A percentile compares a stretch with the other conserved stretches of the same genome.
phyloP scores from a whole-genome alignment of 2,797 vertebrate genomes.

The Percopsis omiscomaycus region DNA sequence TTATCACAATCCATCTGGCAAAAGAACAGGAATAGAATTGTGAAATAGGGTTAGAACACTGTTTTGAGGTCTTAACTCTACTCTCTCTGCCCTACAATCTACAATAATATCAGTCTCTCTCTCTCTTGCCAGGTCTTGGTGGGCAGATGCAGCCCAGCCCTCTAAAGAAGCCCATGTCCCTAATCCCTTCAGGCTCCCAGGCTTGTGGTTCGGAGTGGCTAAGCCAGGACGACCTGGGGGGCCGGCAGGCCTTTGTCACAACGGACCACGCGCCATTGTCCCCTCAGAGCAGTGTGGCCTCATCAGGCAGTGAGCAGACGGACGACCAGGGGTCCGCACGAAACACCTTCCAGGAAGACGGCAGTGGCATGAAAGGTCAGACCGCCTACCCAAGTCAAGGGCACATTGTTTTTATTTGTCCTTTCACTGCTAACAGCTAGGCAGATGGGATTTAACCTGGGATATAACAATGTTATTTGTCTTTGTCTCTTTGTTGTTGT shows the following conservation, averaged over 20 bases:
- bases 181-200: slow-evolving; percentile 83
- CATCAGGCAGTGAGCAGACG: slow-evolving; percentile 94
- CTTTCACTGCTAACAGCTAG: slow-evolving; percentile 25
- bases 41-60: not conserved
- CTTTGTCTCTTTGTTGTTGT: not conserved
- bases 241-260: slow-evolving; percentile 76
- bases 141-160: slow-evolving; percentile 89
- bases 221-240: slow-evolving; percentile 81
- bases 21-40: not conserved
- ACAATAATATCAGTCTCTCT: not conserved
- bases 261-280: slow-evolving; percentile 91
- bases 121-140: slow-evolving; percentile 75
- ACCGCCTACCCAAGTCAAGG: slow-evolving; percentile 8
- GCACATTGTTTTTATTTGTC: slow-evolving; percentile 5
- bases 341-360: slow-evolving; percentile 94
- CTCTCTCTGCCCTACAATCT: too few species aligned
- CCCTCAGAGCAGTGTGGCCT: slow-evolving; percentile 95
- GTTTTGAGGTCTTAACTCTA: not conserved
- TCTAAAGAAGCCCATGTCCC: slow-evolving; percentile 87
- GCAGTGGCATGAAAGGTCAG: slow-evolving; percentile 96
- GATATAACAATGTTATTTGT: slow-evolving; percentile 12
- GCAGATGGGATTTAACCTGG: slow-evolving; percentile 4
- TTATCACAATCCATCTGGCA: not conserved
- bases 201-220: slow-evolving; percentile 86
- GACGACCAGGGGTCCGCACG: slow-evolving; percentile 86